Evolutionary conservation across 2,797 vertebrate species (phyloP), one percentile per base, ranked within the genome.

Genomic region (Aselliscus stoliczkanus): DNA sequence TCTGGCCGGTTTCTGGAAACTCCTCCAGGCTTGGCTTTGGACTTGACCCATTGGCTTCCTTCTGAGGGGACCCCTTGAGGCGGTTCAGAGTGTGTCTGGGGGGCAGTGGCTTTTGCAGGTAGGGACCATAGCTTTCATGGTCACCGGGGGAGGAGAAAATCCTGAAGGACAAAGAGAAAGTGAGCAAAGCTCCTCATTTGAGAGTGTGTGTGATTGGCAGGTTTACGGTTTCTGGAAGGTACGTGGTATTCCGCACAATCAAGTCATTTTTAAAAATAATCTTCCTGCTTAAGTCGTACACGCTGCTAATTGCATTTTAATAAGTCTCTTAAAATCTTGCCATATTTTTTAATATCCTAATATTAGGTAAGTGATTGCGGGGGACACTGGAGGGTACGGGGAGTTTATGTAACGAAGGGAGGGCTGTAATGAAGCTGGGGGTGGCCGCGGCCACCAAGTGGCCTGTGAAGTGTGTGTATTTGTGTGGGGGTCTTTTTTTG

Each of bases 291-390:
- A 98, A 98, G 98, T 98, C 93, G 88, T 98, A 98, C 98, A 97
- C 7, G 97, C 97, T 65, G 97, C 98, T 99, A 99, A 98, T 99
- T 98, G 98, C 98, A 98, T 98, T 98, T 98, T 98, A 98, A 98
- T 98, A 98, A 98, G 98, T 98, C 98, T 99, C 98, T 98, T 98
- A 98, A 99, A 98, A 98, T 98, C 98, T 98, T 98, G 98, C 98
- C 98, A 98, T 98, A 98, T 98, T 98, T 98, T 99, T 98, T 99
- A 99, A 99, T 99, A 98, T 98, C 98, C 98, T 99, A 98, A 98
- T 99, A 98, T 98, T 98, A 98, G 98, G 98, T 98, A 98, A 98
- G 98, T 98, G 98, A 98, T 99, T 99, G 98, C 98, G 97, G 97
- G 98, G 98, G 98, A 98, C 98, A 98, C 98, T 98, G 98, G 98